Evolutionary conservation across 2,888 invertebrate species (phyloP).

Genomic region (Dynastes hyllus): DNA sequence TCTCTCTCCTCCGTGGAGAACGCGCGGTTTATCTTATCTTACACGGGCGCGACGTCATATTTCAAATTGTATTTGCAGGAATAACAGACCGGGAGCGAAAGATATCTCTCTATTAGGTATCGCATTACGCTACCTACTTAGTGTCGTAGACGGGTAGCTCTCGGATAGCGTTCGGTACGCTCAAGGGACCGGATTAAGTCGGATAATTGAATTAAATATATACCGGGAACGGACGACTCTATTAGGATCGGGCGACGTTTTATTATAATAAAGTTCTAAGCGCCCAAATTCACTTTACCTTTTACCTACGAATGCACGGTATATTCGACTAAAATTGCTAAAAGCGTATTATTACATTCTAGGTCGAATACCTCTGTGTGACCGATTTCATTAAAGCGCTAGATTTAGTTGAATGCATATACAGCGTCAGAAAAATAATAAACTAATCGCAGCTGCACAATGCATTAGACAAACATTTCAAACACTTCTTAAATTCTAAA

Average conservation of each 20-base stretch:
- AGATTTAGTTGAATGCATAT: too few relatives aligned
- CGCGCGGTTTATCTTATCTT: slow-evolving; percentile 42
- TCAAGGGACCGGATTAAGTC: slow-evolving; percentile 26
- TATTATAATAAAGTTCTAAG: background rate
- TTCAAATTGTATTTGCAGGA: slow-evolving; percentile 45
- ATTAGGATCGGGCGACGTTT: background rate
- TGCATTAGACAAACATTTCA: too few relatives aligned
- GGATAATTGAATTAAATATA: slow-evolving; percentile 39
- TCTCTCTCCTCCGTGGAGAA: background rate
- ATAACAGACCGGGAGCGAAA: slow-evolving; percentile 30
- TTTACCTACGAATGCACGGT: too few relatives aligned
- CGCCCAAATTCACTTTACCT: background rate
- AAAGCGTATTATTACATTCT: too few relatives aligned
- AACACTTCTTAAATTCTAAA: too few relatives aligned
- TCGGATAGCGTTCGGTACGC: background rate
- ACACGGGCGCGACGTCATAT: slow-evolving; percentile 40
- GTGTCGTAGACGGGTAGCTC: background rate
- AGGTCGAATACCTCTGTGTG: too few relatives aligned
- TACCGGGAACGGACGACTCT: background rate
- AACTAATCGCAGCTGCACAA: too few relatives aligned
- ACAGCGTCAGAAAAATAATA: too few relatives aligned
- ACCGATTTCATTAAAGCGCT: too few relatives aligned
- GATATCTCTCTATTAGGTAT: slow-evolving; percentile 34
- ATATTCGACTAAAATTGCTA: too few relatives aligned
- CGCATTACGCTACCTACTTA: slow-evolving; percentile 26